Conservation (phyloP, 1,140 invertebrate genomes). For the Lerema accius region DNA sequence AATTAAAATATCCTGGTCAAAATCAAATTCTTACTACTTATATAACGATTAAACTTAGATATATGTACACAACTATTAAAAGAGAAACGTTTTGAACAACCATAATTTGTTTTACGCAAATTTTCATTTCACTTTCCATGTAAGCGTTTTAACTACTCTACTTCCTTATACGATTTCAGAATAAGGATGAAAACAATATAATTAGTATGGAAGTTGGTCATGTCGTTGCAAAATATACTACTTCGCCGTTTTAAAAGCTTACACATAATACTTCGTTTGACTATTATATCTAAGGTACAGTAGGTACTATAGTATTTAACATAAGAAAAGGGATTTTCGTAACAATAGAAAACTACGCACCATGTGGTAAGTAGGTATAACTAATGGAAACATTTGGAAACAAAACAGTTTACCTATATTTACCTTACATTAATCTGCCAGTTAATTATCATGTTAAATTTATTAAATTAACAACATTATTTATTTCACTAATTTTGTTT, state of each 20-base stretch:
- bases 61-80: too few relatives aligned
- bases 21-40: too few relatives aligned
- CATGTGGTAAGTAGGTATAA: too few relatives aligned
- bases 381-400: too few relatives aligned
- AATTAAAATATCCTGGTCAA: too few relatives aligned
- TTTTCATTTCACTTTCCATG: constrained; percentile 40
- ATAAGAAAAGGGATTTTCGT: constrained; percentile 23
- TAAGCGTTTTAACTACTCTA: constrained; percentile 28
- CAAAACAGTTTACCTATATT: too few relatives aligned
- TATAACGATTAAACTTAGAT: too few relatives aligned
- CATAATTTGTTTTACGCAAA: constrained; percentile 26
- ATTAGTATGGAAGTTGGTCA: constrained; percentile 49
- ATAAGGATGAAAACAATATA: constrained; percentile 46
- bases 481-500: too few relatives aligned
- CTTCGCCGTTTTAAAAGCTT: constrained; percentile 16
- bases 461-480: too few relatives aligned
- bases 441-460: too few relatives aligned
- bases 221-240: constrained; percentile 11
- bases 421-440: too few relatives aligned
- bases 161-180: constrained; percentile 46
- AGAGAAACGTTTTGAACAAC: constrained; percentile 9
- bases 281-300: constrained; percentile 4
- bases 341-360: constrained; percentile 21
- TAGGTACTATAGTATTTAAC: not conserved
- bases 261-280: not conserved